A percentile compares a stretch with the other conserved stretches of the same genome.
These are phyloP conservation scores for Ciconia maguari DNA, from an alignment of 2,113 vertebrate species.

Conservation along the genomic window DNA sequence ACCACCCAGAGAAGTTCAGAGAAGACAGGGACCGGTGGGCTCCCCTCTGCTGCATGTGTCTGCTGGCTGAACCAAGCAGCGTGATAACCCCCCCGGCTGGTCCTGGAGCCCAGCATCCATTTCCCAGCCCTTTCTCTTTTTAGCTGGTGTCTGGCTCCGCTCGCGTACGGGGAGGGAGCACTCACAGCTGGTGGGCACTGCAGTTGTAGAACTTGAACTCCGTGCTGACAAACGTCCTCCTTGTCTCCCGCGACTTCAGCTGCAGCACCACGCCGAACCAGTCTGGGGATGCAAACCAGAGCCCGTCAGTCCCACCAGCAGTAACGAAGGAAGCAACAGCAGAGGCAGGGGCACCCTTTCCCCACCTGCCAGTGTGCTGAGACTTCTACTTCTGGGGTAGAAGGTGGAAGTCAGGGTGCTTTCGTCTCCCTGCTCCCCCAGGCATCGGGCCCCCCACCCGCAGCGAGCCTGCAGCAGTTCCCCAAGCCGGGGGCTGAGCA, in stretches of 20 bases:
- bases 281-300: slow-evolving; percentile 71
- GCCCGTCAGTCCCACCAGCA: neutral
- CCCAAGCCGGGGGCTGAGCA: neutral
- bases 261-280: slow-evolving; percentile 93
- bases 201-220: slow-evolving; percentile 99
- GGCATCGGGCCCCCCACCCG: rapidly evolving
- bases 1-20: neutral
- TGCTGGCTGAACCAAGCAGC: neutral
- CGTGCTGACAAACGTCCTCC: slow-evolving; percentile 94
- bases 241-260: slow-evolving; percentile 92
- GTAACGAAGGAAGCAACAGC: neutral
- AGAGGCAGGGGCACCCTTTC: rapidly evolving
- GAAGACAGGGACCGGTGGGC: neutral
- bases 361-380: rapidly evolving
- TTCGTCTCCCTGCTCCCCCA: neutral
- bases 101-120: neutral
- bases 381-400: neutral
- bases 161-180: neutral
- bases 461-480: neutral
- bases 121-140: neutral
- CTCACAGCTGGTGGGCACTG: slow-evolving; percentile 97
- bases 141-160: rapidly evolving
- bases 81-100: rapidly evolving
- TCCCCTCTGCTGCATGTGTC: rapidly evolving
- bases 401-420: neutral